phyloP scores from a whole-genome alignment of 2,113 vertebrate genomes.

The Mesitornis unicolor region DNA sequence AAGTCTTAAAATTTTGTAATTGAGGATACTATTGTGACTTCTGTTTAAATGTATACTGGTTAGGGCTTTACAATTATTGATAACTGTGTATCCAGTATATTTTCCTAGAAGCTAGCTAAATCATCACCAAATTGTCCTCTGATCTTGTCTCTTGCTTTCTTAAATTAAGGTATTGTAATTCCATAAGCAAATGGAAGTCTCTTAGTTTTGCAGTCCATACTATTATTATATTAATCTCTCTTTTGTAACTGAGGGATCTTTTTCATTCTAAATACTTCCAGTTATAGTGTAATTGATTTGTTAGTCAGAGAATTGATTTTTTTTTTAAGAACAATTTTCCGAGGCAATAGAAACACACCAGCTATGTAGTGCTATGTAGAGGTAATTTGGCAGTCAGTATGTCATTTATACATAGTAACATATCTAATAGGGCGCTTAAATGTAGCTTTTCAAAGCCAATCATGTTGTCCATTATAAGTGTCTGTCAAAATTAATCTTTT shows the following conservation, averaged over 20 bases:
- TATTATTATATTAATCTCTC: background rate
- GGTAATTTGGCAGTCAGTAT: background rate
- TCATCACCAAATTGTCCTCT: background rate
- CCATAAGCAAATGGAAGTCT: background rate
- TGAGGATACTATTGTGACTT: background rate
- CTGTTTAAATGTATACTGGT: background rate
- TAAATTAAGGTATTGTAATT: background rate
- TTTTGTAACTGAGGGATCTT: background rate
- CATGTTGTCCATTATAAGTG: background rate
- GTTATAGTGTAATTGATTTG: background rate
- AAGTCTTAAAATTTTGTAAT: background rate
- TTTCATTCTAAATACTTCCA: background rate
- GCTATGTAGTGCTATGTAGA: background rate
- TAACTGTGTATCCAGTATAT: background rate
- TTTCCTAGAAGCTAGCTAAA: background rate
- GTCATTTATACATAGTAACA: background rate
- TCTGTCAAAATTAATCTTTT: background rate
- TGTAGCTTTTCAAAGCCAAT: background rate
- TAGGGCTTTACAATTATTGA: background rate
- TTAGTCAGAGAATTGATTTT: background rate
- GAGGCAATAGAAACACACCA: background rate
- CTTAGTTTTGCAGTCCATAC: background rate
- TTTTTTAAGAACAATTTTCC: background rate
- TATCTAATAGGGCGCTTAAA: background rate
- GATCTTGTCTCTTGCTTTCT: background rate